Base-by-base conservation (phyloP, 2,888 invertebrate genomes). In the Tortrix viridana region DNA sequence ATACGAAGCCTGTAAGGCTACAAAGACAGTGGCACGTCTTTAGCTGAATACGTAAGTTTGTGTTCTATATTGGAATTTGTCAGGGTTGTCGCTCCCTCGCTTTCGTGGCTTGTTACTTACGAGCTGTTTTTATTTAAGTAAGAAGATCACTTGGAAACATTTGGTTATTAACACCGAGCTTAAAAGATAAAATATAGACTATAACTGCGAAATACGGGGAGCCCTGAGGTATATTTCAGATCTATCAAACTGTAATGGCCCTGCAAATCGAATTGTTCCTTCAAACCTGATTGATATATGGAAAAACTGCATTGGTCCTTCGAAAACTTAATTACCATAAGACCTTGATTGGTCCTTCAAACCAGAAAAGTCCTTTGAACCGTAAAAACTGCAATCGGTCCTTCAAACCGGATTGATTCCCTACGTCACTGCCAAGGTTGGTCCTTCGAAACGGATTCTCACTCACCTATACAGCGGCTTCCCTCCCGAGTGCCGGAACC, bases 401-500 rank as follows among this genome's bases (percentile, higher is more conserved):
- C 18, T 44, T 19, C 44, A 3, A 44, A 44, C 44, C 44, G 44
- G 19, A 44, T 38, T 44, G 18, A n/a, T 44, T 16, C 38, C 3
- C 6, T 12, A 14, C 12, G 12, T 12, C n/a, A 5, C 12, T 14
- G 38, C 5, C 38, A 4, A 19, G 16, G 3, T 26, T 48, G 48
- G 48, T 26, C 26, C 32, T 49, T 18, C 9, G 3, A 49, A 26
- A n/a, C 23, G 5, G 6, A 23, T 16, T 26, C 16, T 48, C 26
- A 73, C 91, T 93, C 84, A 97, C 97, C 97, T 97, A 93, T 97
- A 98, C 70, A 98, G 93, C 50, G 98, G 97, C 83, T 97, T 97
- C 67, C 96, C 96, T 49, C 95, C 95, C 68, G 95, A 95, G 81
- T 97, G 97, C 67, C 96, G 93, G 88, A 97, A 98, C 97, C 97